Conservation (phyloP, 2,797 vertebrate species). For the Iguana delicatissima region DNA sequence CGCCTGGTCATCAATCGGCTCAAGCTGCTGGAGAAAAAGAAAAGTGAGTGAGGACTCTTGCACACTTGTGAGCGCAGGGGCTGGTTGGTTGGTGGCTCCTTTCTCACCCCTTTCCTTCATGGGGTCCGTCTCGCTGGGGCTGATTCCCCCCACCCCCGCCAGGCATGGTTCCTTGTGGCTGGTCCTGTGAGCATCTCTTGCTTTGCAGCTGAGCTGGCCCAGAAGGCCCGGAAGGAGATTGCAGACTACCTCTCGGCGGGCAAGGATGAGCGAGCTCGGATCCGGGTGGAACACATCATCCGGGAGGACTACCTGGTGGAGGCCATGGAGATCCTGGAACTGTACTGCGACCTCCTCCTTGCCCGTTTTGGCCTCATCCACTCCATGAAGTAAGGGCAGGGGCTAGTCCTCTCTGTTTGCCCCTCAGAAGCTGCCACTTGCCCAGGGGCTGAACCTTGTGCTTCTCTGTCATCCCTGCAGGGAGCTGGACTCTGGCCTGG, state of each 20-base stretch:
- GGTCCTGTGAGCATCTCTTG: not conserved
- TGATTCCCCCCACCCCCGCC: too few species aligned
- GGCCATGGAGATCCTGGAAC: slow-evolving; percentile 98
- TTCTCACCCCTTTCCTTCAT: not conserved
- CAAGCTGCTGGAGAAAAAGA: slow-evolving; percentile 98
- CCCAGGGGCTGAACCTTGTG: not conserved
- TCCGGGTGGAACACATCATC: slow-evolving; percentile 98
- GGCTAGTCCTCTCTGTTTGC: not conserved
- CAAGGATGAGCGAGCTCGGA: slow-evolving; percentile 96
- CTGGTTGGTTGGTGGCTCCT: not conserved
- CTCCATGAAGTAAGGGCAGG: slow-evolving; percentile 93
- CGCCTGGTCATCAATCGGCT: slow-evolving; percentile 96
- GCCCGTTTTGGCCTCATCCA: slow-evolving; percentile 96
- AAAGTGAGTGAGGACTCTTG: slow-evolving; percentile 86
- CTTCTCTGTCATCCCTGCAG: slow-evolving; percentile 73
- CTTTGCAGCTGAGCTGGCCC: slow-evolving; percentile 91
- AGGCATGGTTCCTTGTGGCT: too few species aligned
- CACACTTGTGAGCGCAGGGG: too few species aligned
- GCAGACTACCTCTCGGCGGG: slow-evolving; percentile 94
- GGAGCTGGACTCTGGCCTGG: slow-evolving; percentile 94
- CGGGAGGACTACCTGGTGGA: slow-evolving; percentile 99
- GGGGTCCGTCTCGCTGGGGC: not conserved
- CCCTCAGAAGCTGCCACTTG: too few species aligned
- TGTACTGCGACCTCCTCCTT: slow-evolving; percentile 95
- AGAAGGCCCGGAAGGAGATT: slow-evolving; percentile 98